A percentile compares a stretch with the other conserved stretches of the same genome.
Conservation (phyloP, 2,888 invertebrate genomes). For the Neuroscelio doddi region DNA sequence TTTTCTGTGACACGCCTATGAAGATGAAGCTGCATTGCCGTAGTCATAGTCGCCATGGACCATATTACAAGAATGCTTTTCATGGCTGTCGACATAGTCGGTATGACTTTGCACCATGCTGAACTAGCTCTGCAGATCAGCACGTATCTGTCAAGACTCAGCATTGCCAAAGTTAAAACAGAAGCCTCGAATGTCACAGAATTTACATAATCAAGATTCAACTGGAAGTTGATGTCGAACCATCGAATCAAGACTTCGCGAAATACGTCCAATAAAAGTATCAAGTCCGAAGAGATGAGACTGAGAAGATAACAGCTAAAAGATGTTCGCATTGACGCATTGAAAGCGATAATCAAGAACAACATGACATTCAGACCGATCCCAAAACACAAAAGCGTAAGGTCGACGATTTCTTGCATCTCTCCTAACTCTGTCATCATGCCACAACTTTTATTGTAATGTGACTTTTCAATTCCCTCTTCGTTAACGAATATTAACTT, state of each 20-base stretch:
- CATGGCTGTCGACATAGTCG: slow-evolving; percentile 40
- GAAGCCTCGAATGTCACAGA: slow-evolving; percentile 58
- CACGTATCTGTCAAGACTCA: slow-evolving; percentile 57
- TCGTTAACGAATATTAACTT: background rate
- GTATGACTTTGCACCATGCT: slow-evolving; percentile 31
- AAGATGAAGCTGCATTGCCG: slow-evolving; percentile 58
- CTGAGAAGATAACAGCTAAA: slow-evolving; percentile 56
- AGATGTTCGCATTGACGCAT: slow-evolving; percentile 46
- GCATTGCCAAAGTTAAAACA: slow-evolving; percentile 53
- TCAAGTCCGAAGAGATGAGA: slow-evolving; percentile 54
- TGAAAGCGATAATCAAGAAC: slow-evolving; percentile 35
- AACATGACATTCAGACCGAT: slow-evolving; percentile 40
- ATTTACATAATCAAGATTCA: slow-evolving; percentile 59
- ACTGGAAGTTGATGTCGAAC: slow-evolving; percentile 46
- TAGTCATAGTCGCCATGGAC: slow-evolving; percentile 50
- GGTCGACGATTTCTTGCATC: slow-evolving; percentile 8
- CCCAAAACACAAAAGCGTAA: slow-evolving; percentile 35
- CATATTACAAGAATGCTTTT: slow-evolving; percentile 56
- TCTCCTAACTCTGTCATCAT: background rate
- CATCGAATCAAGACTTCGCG: slow-evolving; percentile 49
- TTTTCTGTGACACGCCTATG: slow-evolving; percentile 31
- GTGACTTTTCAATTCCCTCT: background rate
- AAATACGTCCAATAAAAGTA: slow-evolving; percentile 55
- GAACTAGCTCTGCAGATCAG: slow-evolving; percentile 42
- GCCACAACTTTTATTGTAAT: background rate